These are phyloP conservation scores for Dendroctonus valens DNA, from an alignment of 1,140 invertebrate species.

Conservation along the genomic window DNA sequence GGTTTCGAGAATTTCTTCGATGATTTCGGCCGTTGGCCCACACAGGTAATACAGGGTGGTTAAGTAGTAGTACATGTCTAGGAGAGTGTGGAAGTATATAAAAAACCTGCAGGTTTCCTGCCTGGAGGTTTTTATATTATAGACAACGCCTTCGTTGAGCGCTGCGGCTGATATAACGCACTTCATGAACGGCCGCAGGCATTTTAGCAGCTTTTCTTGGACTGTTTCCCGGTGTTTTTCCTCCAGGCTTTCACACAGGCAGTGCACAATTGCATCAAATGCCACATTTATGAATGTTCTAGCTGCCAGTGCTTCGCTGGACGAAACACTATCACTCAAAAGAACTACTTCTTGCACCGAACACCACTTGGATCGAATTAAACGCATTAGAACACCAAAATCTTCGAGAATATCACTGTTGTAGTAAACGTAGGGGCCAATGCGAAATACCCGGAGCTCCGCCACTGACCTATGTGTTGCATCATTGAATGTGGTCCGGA, in stretches of 20 bases:
- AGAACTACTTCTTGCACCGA: constrained; percentile 39
- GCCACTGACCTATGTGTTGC: too few species aligned
- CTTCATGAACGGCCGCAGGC: constrained; percentile 21
- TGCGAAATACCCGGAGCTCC: too few species aligned
- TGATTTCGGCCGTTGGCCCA: constrained; percentile 12
- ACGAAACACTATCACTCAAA: constrained; percentile 19
- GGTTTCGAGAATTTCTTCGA: constrained; percentile 28
- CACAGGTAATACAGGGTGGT: constrained; percentile 31
- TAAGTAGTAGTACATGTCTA: constrained; percentile 40
- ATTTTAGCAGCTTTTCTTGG: constrained; percentile 18
- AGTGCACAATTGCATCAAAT: constrained; percentile 31
- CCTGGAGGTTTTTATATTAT: constrained; percentile 31
- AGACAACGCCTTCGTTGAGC: constrained; percentile 31
- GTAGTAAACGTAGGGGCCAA: too few species aligned
- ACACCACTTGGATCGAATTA: constrained; percentile 37
- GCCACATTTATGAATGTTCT: constrained; percentile 34
- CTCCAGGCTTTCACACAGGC: constrained; percentile 26
- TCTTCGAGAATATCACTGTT: not conserved
- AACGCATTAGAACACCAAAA: constrained; percentile 10
- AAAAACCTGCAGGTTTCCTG: constrained; percentile 31
- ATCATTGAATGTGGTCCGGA: too few species aligned
- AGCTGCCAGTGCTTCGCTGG: constrained; percentile 22
- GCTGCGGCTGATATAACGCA: constrained; percentile 24
- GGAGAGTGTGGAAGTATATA: constrained; percentile 43
- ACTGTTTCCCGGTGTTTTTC: constrained; percentile 14